Base-by-base conservation (phyloP, 2,888 invertebrate genomes). In the Cybosia mesomella region DNA sequence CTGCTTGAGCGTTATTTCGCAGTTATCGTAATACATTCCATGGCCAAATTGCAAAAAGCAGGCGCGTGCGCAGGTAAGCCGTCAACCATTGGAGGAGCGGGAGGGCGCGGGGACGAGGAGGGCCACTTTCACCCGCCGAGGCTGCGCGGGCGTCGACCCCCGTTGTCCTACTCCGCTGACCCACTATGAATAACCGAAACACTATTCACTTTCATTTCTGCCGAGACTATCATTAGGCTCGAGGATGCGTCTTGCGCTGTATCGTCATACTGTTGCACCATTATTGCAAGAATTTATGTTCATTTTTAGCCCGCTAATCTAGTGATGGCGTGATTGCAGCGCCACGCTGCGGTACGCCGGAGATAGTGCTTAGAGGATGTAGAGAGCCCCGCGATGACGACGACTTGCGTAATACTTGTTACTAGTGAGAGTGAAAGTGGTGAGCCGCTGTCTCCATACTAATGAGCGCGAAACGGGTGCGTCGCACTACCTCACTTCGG, bases 141-240 rank as follows among this genome's bases (percentile, higher is more conserved):
- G 94, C 93, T 94, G 94, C 94, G 94, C 94, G 94, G 92, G 87
- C 94, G 92, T 88, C 93, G 94, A 94, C 93, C 94, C 93, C 90
- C 86, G 81, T 73, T 92, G 94, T 82, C 94, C 94, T 95, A 93
- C 95, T 95, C 94, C 91, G 92, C 88, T 95, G 92, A 94, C 95
- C 95, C 84, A 95, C 91, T 91, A 89, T 87, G 83, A 85, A 87
- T 88, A 88, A 90, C 89, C 90, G 91, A 94, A 93, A 92, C 90
- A 90, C 88, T 90, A 83, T 82, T 92, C 91, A 93, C 94, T 94
- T 94, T 95, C 94, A 92, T 93, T 94, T 94, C 84, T 92, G 87
- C 83, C 74, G 82, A 89, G 88, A 89, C 87, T 87, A 86, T 89
- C 88, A 91, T 91, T 92, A 92, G 86, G 87, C 82, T 77, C 90